Conservation (phyloP, 1,140 invertebrate species). For the Octopus bimaculoides region DNA sequence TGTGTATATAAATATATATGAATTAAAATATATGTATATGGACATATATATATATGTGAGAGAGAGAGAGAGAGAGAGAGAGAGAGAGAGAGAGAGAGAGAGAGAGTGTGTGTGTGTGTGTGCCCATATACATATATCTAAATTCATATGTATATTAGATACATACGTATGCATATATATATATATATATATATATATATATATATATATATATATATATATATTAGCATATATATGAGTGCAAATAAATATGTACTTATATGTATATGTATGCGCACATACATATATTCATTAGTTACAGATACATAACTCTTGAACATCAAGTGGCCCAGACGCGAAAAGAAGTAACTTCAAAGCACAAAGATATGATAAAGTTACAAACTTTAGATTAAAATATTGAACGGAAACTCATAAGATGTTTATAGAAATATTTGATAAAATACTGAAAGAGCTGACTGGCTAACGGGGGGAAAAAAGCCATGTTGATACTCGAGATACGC, state of each 20-base stretch:
- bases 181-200: background rate
- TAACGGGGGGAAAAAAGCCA: too few relatives aligned
- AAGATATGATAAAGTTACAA: too few relatives aligned
- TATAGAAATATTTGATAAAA: too few relatives aligned
- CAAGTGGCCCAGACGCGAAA: too few relatives aligned
- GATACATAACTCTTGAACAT: background rate
- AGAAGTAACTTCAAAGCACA: too few relatives aligned
- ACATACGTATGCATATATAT: too few relatives aligned
- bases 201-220: conserved; percentile 4
- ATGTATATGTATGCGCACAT: background rate
- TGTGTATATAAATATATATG: background rate
- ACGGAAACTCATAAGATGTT: too few relatives aligned
- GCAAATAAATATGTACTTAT: background rate
- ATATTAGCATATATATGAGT: background rate
- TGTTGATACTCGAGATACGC: too few relatives aligned
- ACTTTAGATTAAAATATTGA: too few relatives aligned
- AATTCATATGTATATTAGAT: too few relatives aligned
- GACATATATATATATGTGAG: background rate
- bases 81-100: background rate
- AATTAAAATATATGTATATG: background rate
- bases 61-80: conserved; percentile 2
- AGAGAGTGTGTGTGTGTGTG: background rate
- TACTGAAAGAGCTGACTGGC: too few relatives aligned
- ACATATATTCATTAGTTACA: background rate
- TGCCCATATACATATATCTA: too few relatives aligned